These are phyloP conservation scores for Oncopeltus fasciatus DNA, from an alignment of 1,140 invertebrate species.

Conservation along the genomic window DNA sequence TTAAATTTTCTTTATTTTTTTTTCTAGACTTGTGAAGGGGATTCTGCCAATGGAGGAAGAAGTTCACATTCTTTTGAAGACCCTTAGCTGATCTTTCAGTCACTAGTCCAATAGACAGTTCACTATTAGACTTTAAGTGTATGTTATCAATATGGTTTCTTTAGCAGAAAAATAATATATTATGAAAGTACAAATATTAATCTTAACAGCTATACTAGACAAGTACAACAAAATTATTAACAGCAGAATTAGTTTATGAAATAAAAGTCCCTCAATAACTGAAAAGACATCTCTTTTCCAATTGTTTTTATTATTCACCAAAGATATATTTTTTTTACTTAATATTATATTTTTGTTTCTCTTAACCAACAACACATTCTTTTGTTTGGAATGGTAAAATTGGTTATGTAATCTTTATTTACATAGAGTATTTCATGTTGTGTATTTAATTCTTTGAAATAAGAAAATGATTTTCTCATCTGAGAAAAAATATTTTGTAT, in stretches of 20 bases:
- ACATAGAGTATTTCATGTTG: too few relatives aligned
- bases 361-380: background rate
- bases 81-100: background rate
- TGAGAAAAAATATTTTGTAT: too few relatives aligned
- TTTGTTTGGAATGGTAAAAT: too few relatives aligned
- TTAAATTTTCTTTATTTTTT: background rate
- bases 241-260: background rate
- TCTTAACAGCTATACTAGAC: background rate
- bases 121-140: conserved; percentile 5
- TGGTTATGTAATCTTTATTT: too few relatives aligned
- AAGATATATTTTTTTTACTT: background rate
- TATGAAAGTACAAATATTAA: background rate
- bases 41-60: conserved; percentile 9
- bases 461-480: too few relatives aligned
- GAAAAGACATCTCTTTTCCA: background rate
- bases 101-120: conserved; percentile 6
- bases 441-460: too few relatives aligned
- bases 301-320: background rate
- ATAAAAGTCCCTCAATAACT: background rate
- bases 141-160: background rate
- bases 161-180: background rate
- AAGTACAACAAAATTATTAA: background rate
- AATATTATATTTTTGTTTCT: background rate
- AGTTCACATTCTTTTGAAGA: background rate
- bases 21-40: conserved; percentile 15